Evolutionary conservation across 2,888 invertebrate genomes (phyloP).

Genomic region (Nomada fucata): DNA sequence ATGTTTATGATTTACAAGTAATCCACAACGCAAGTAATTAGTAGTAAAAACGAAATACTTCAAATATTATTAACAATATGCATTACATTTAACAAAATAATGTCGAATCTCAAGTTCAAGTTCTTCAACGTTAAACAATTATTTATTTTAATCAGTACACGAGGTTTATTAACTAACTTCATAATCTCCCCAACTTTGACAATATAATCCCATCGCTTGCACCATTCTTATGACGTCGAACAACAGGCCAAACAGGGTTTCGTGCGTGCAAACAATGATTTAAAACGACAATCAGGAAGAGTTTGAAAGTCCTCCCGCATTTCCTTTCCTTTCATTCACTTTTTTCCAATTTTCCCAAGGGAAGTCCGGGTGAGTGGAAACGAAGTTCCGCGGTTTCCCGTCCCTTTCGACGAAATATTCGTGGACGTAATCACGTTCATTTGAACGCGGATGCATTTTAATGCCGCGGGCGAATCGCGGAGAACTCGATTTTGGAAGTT

Average conservation of each 20-base stretch:
- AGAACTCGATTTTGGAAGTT: constrained; percentile 63
- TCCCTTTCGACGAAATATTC: constrained; percentile 29
- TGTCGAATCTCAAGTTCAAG: too few species aligned
- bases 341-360: constrained; percentile 2
- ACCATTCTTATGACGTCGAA: too few species aligned
- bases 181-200: too few species aligned
- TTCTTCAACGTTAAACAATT: too few species aligned
- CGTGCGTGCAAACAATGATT: constrained; percentile 2
- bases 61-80: too few species aligned
- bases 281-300: constrained; percentile 23
- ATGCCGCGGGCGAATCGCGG: constrained; percentile 46
- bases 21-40: too few species aligned
- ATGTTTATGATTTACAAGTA: too few species aligned
- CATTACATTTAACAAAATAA: too few species aligned
- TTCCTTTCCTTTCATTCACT: not conserved
- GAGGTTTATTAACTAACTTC: too few species aligned
- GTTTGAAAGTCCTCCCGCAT: constrained; percentile 6
- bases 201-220: too few species aligned
- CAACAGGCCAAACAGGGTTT: not conserved
- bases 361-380: constrained; percentile 9
- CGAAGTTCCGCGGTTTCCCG: constrained; percentile 32
- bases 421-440: constrained; percentile 58
- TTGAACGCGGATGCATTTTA: constrained; percentile 60
- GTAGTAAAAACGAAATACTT: too few species aligned
- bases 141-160: too few species aligned